Conservation (phyloP, 2,113 vertebrate genomes). For the Aegotheles bennettii region DNA sequence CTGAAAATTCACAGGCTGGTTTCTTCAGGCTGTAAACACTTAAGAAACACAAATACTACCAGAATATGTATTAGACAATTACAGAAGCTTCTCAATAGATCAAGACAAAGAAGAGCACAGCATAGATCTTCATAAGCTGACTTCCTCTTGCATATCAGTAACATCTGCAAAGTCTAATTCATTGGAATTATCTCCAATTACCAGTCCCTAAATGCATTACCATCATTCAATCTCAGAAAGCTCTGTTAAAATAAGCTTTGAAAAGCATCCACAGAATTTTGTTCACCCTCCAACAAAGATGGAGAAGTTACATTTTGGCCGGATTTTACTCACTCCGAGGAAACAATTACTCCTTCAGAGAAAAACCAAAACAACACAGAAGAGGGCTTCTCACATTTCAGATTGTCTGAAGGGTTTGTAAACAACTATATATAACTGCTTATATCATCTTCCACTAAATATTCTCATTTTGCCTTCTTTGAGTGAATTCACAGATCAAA, state of each 20-base stretch:
- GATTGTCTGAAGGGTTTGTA: neutral
- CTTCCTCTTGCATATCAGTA: conserved; percentile 26
- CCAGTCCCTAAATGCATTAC: neutral
- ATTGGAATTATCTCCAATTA: conserved; percentile 43
- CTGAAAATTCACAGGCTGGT: neutral
- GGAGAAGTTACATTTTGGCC: neutral
- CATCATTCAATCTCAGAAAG: neutral
- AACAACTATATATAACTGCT: neutral
- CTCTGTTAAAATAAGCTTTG: neutral
- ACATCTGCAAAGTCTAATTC: neutral
- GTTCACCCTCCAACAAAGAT: neutral
- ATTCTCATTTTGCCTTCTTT: neutral
- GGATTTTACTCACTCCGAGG: neutral
- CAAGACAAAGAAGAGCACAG: conserved; percentile 10
- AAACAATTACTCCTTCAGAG: neutral
- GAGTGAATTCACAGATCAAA: neutral
- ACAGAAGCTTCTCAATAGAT: conserved; percentile 32
- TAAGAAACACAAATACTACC: conserved; percentile 34
- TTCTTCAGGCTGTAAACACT: conserved; percentile 9
- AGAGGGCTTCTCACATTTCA: neutral
- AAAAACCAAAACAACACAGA: neutral
- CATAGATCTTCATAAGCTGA: neutral
- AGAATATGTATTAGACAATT: conserved; percentile 29
- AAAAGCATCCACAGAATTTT: neutral
- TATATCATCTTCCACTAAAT: neutral